Percentiles rank a stretch among this genome's conserved stretches.
phyloP scores from a whole-genome alignment of 2,888 invertebrate genomes.

The Biston stratarius region DNA sequence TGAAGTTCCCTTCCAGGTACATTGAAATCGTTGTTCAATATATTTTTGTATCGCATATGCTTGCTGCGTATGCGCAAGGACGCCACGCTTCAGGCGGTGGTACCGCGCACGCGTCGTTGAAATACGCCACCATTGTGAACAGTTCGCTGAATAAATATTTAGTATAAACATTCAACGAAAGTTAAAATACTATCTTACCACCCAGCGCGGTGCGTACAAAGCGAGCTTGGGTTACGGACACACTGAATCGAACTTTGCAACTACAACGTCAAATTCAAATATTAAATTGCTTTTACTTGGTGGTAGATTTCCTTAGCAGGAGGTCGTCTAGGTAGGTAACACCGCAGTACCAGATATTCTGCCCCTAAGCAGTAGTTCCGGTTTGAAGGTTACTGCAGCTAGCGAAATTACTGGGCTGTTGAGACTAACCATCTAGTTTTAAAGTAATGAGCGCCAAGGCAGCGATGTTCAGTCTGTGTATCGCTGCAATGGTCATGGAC shows the following conservation, averaged over 20 bases:
- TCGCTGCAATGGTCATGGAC: too few relatives aligned
- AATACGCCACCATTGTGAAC: conserved; percentile 82
- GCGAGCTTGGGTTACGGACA: conserved; percentile 37
- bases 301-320: too few relatives aligned
- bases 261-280: background rate
- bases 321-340: too few relatives aligned
- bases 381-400: too few relatives aligned
- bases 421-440: too few relatives aligned
- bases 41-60: conserved; percentile 14
- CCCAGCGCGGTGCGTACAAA: conserved; percentile 77
- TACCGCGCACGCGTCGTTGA: conserved; percentile 69
- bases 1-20: too few relatives aligned
- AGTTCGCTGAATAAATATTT: conserved; percentile 80
- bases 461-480: too few relatives aligned
- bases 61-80: conserved; percentile 31
- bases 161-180: conserved; percentile 36
- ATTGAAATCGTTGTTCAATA: background rate
- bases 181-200: conserved; percentile 78
- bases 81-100: conserved; percentile 60
- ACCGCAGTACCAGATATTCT: background rate
- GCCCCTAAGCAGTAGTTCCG: too few relatives aligned
- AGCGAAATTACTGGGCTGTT: too few relatives aligned
- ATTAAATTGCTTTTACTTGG: too few relatives aligned
- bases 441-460: too few relatives aligned
- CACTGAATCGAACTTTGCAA: conserved; percentile 1